Evolutionary conservation across 2,888 invertebrate species (phyloP).

Genomic region (Cybosia mesomella): DNA sequence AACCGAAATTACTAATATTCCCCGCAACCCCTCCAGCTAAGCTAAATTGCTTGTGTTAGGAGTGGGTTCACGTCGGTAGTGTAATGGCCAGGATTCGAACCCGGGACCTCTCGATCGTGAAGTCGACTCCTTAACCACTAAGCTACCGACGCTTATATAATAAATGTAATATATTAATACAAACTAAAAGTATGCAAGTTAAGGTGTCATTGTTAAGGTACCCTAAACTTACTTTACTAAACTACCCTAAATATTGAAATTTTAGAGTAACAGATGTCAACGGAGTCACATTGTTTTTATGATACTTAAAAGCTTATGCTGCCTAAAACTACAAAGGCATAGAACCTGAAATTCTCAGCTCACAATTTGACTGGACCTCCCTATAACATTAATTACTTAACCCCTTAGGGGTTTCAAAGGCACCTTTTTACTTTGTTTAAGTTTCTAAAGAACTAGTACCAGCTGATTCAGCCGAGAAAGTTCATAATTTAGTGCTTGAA

Average conservation of each 20-base stretch:
- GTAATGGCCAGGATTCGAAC: no score
- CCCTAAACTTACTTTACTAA: not conserved
- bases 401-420: constrained; percentile 20
- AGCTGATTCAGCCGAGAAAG: constrained; percentile 37
- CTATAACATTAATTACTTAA: constrained; percentile 36
- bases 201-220: not conserved
- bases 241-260: constrained; percentile 1
- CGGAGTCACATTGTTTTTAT: not conserved
- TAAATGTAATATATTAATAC: no score
- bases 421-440: constrained; percentile 34
- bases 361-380: constrained; percentile 16
- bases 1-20: no score
- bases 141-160: no score
- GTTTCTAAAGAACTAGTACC: constrained; percentile 33
- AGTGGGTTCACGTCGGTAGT: no score
- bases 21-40: no score
- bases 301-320: not conserved
- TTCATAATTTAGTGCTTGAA: constrained; percentile 43
- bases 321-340: not conserved
- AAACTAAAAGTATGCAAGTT: no score
- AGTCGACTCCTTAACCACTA: no score
- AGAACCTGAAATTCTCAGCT: constrained; percentile 4
- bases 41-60: no score
- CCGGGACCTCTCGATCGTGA: no score
- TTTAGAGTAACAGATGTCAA: not conserved